Evolutionary conservation across 2,888 invertebrate species (phyloP), one percentile per base, ranked within the genome.

Genomic region (Serrognathus titanus): DNA sequence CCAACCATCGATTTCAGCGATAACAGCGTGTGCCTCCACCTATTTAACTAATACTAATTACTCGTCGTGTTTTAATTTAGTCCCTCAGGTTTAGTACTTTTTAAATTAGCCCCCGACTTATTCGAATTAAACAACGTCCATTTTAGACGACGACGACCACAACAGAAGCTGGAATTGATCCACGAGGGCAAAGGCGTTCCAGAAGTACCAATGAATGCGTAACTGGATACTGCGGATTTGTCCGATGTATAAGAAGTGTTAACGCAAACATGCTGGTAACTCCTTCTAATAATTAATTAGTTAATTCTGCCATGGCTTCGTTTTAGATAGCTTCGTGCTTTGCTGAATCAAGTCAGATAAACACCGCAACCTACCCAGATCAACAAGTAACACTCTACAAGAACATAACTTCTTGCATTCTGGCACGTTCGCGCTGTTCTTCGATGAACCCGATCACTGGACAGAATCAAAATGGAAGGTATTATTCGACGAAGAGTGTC

Each of bases 391-490:
- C 76, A 36, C 82, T 83, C 66, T 84, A 78, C 67, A 83, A 81
- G 31, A 87, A 87, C 69, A 82, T 86, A 36, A 86, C 86, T 2
- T 83, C 85, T 8, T 87, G 87, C 69, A 81, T 87, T 58, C 72
- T 87, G 55, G 85, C 87, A 1, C 83, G 82, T 67, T 75, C 85
- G 1, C 79, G 87, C 52, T 87, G 87, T 73, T 80, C 82, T 47
- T 75, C 78, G 1, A 83, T 79, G 68, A 87, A 87, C 71, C 86
- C 87, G 2, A 85, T 87, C 53, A 85, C 86, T 1, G 87, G 86
- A 10, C 83, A 83, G 56, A 73, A 81, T 2, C 85, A 85, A 73
- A 79, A 81, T 38, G 81, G 82, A 31, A 79, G 79, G 3, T 77
- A 80, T 53, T 75, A 80, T 52, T 60, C 58, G 11, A 65, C 63